These are phyloP conservation scores for Apistogramma diplotaenia DNA, from an alignment of 2,113 vertebrate species.

Conservation along the genomic window DNA sequence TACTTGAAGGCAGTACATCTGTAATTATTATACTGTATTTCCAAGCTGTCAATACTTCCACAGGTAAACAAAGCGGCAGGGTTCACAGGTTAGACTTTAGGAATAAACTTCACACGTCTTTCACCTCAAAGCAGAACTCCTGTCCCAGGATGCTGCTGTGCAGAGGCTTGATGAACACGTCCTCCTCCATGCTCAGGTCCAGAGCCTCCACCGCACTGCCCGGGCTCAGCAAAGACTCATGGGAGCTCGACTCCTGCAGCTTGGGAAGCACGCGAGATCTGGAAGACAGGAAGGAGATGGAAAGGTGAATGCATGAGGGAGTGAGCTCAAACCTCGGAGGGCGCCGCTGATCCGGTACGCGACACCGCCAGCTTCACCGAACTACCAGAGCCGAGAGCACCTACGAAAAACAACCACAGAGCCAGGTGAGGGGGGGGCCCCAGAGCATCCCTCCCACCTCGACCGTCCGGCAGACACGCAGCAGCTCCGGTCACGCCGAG, in stretches of 20 bases:
- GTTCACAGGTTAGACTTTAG: too few species aligned
- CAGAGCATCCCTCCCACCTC: conserved; percentile 76
- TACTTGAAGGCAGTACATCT: too few species aligned
- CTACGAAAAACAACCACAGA: conserved; percentile 85
- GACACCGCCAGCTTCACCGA: background rate
- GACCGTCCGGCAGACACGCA: background rate
- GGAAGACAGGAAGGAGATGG: background rate
- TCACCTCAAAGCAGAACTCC: conserved; percentile 96
- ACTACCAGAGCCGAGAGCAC: conserved; percentile 46
- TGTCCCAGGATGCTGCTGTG: conserved; percentile 95
- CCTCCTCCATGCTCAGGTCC: conserved; percentile 88
- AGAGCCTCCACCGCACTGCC: conserved; percentile 87
- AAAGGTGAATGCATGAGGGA: background rate
- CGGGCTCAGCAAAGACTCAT: conserved; percentile 91
- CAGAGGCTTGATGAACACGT: conserved; percentile 88
- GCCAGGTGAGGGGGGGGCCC: conserved; percentile 80
- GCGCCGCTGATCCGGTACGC: rapidly evolving
- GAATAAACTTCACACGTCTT: background rate
- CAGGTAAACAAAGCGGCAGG: too few species aligned
- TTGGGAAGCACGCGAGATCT: conserved; percentile 88
- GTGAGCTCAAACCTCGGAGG: background rate
- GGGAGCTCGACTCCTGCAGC: conserved; percentile 90
- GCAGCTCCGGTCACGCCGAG: background rate
- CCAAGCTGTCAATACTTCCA: too few species aligned
- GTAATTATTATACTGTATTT: too few species aligned